A percentile compares a stretch with the other conserved stretches of the same genome.
Conservation (phyloP, 2,113 vertebrate species). For the Numida meleagris region DNA sequence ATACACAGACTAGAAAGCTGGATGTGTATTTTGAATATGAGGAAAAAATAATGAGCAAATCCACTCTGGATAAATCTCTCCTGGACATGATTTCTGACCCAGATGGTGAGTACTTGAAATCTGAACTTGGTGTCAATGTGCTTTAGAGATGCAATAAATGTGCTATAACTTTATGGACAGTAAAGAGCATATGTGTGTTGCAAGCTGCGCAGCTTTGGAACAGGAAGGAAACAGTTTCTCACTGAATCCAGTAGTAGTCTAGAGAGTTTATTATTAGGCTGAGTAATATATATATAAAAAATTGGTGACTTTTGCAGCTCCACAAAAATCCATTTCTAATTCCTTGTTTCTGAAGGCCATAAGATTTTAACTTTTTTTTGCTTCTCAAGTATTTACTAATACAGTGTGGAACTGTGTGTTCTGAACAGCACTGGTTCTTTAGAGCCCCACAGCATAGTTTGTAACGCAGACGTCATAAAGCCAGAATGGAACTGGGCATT, state of each 20-base stretch:
- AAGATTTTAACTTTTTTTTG: neutral
- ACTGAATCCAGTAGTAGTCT: neutral
- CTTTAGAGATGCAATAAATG: neutral
- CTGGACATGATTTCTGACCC: constrained; percentile 98
- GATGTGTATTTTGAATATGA: constrained; percentile 98
- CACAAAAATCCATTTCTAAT: neutral
- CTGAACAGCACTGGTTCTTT: neutral
- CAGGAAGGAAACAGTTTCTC: neutral
- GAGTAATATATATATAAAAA: neutral
- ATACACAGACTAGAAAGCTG: constrained; percentile 89
- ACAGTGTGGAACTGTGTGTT: neutral
- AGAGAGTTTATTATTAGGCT: neutral
- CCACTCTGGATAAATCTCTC: constrained; percentile 94
- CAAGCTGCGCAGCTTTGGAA: neutral
- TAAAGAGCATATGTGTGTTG: neutral
- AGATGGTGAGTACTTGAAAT: constrained; percentile 84
- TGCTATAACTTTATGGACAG: neutral
- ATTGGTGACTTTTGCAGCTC: neutral
- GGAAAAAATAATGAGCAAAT: constrained; percentile 99
- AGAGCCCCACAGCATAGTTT: neutral
- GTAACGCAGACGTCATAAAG: accelerated
- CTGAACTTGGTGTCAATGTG: neutral
- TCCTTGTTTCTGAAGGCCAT: neutral
- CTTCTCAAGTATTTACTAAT: neutral
- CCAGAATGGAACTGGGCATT: neutral